Evolutionary conservation across 2,888 invertebrate genomes (phyloP), one percentile per base, ranked within the genome.

Genomic region (Axea sp.): DNA sequence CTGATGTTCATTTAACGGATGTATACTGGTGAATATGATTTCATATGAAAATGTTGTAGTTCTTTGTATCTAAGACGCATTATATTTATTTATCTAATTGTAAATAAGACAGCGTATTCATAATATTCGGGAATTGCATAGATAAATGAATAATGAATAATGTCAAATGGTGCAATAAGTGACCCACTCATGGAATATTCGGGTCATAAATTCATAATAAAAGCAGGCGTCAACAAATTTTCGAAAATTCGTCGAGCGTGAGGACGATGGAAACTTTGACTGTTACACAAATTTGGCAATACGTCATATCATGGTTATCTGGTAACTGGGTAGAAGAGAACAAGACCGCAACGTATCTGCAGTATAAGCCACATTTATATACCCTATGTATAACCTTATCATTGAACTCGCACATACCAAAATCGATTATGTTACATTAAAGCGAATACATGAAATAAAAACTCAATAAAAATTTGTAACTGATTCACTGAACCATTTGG

Each of bases 281-380:
- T 74, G 75, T 76, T 76, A 77, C 73, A 77, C 77, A 77, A 81
- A 79, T 80, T 80, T 80, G 80, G 79, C 78, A 81, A 74, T 76
- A 72, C 77, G 72, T 76, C 75, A 77, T 79, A 74, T 77, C 78
- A 75, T 76, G 77, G 77, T 76, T 73, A 75, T 69, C 53, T 55
- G 59, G 30, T 41, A 59, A 59, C 41, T 72, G 65, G 28, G 69
- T 28, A 41, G 60, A 57, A 71, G 75, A 75, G 71, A 45, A 26
- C 64, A 75, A 77, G 76, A 76, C 82, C 80, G 82, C 82, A 82
- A 82, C 79, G 78, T 81, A 82, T 81, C 82, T 81, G 82, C 82
- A 82, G 82, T 82, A 78, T 76, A 80, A 77, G 79, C 79, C 76
- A 79, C 77, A 76, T 77, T 80, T 76, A 69, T 73, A 69, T 67